Base-by-base conservation (phyloP, 2,888 invertebrate genomes). In the Trilocha varians region DNA sequence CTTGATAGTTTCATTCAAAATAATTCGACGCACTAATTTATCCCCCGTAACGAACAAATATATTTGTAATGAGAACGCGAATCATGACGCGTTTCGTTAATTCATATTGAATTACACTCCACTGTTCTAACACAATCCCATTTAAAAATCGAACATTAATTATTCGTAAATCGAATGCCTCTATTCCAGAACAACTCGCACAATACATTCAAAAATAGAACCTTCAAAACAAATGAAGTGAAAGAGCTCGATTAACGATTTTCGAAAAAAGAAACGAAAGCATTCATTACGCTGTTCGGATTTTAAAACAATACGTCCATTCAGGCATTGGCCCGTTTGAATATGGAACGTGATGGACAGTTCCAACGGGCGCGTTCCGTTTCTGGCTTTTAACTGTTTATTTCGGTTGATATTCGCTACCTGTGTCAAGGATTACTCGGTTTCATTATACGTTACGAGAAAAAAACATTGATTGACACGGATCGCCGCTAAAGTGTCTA, bases 61-160 rank as follows among this genome's bases (percentile, higher is more conserved):
- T 45, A 47, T 48, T 45, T 41, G 46, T 42, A 43, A 43, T 43
- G 52, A 36, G 42, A 50, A 58, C 60, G 53, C 65, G 66, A 70
- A 67, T 78, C 71, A 73, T 67, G 64, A 52, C 52, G 59, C 55
- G 55, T 65, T 65, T 76, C 76, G 75, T 78, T 84, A 84, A 85
- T 84, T 79, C 82, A 66, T 84, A 85, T 85, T 80, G 82, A 80
- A 72, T 85, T 84, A 76, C 85, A 63, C 62, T 57, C 59, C 64
- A 63, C 62, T 64, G 63, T 67, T 62, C 59, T 59, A 71, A 66
- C 69, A 78, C 65, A 72, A 70, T 68, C 57, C 65, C 61, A 64
- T 65, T 65, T 52, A 55, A 50, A 65, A 53, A 52, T 52, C 45
- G 41, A 53, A 61, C 38, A 35, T 16, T 25, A 38, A 38, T 38